Conservation (phyloP, 2,113 vertebrate genomes). For the Ahaetulla prasina region DNA sequence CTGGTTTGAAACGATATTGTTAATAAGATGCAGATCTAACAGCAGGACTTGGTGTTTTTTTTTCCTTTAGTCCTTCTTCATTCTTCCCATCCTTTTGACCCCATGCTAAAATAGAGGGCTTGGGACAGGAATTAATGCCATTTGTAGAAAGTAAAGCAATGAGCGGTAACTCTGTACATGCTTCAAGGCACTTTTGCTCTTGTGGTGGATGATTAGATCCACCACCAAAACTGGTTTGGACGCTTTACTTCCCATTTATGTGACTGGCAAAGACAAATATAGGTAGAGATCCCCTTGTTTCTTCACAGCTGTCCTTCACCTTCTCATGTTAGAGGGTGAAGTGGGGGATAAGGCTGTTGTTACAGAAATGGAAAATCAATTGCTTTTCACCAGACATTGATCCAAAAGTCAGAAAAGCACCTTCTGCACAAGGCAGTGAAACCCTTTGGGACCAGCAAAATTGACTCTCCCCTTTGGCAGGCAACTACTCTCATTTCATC, state of each 20-base stretch:
- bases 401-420: not conserved
- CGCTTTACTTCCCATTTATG: not conserved
- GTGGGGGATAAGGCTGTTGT: not conserved
- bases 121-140: not conserved
- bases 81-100: not conserved
- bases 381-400: not conserved
- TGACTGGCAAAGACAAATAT: not conserved
- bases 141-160: not conserved
- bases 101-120: not conserved
- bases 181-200: not conserved
- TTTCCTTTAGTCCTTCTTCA: not conserved
- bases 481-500: not conserved
- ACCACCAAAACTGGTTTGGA: not conserved
- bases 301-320: not conserved
- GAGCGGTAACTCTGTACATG: not conserved
- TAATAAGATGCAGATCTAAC: not conserved
- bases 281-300: not conserved
- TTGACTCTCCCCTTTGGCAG: too few relatives aligned
- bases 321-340: not conserved
- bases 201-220: not conserved
- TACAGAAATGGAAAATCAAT: not conserved
- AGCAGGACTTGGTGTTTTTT: not conserved
- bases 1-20: not conserved
- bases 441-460: not conserved
- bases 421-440: not conserved